Conservation (phyloP, 2,113 vertebrate genomes). For the Oxygymnocypris stewartii region DNA sequence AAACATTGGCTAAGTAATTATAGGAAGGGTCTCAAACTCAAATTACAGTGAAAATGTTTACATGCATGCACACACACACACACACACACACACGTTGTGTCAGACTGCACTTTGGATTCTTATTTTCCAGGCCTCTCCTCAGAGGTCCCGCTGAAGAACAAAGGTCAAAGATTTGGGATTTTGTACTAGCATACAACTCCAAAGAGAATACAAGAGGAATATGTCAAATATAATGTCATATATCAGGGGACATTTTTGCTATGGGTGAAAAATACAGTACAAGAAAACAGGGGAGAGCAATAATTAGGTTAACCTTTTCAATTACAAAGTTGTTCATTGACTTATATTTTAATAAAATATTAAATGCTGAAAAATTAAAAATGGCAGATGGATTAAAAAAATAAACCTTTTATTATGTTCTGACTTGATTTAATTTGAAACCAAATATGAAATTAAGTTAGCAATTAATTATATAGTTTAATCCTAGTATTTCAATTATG, state of each 20-base stretch:
- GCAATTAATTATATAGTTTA: neutral
- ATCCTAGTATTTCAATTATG: slow-evolving; percentile 6
- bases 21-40: neutral
- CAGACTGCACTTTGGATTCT: neutral
- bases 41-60: neutral
- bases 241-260: neutral
- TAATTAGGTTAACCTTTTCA: neutral
- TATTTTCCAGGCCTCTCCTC: neutral
- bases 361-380: neutral
- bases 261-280: neutral
- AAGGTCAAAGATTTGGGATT: slow-evolving; percentile 30
- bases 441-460: neutral
- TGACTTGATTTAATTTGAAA: neutral
- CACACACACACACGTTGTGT: neutral
- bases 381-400: neutral
- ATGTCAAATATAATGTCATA: slow-evolving; percentile 1
- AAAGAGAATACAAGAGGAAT: slow-evolving; percentile 7
- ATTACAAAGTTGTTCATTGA: neutral
- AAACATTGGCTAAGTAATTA: slow-evolving; percentile 12
- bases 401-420: slow-evolving; percentile 14
- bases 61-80: neutral
- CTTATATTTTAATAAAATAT: neutral
- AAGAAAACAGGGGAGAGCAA: neutral
- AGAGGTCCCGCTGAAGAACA: neutral
- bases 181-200: slow-evolving; percentile 7